Percentiles rank a stretch among this genome's conserved stretches.
Conservation (phyloP, 2,888 invertebrate genomes). For the Plagodis dolabraria region DNA sequence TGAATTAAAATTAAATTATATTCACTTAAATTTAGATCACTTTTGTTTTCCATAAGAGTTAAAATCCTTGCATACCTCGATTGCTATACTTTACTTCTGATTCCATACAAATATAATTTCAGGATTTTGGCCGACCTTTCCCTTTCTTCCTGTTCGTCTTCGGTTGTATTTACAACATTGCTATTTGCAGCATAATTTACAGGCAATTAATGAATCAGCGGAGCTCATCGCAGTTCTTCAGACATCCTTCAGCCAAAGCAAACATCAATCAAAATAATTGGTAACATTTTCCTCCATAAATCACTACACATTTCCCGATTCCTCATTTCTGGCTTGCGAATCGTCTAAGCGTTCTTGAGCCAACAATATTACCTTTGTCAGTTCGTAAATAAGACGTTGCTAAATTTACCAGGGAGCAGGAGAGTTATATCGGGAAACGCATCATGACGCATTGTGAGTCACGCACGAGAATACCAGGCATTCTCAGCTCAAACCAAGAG, state of each 20-base stretch:
- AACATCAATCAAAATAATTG: not conserved
- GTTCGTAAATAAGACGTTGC: constrained; percentile 36
- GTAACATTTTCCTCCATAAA: constrained; percentile 14
- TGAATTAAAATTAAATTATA: too few relatives aligned
- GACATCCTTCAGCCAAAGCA: not conserved
- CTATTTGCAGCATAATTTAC: too few relatives aligned
- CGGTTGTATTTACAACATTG: too few relatives aligned
- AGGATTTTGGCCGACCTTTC: too few relatives aligned
- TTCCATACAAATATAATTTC: too few relatives aligned
- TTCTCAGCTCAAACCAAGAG: constrained; percentile 10
- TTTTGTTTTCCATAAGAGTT: too few relatives aligned
- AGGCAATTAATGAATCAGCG: too few relatives aligned
- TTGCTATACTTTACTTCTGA: too few relatives aligned
- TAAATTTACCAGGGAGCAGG: constrained; percentile 30
- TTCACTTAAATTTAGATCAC: too few relatives aligned
- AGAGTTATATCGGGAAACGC: constrained; percentile 27
- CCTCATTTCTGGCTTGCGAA: constrained; percentile 16
- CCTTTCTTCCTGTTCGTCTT: too few relatives aligned
- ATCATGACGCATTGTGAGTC: constrained; percentile 41
- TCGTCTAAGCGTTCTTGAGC: constrained; percentile 29
- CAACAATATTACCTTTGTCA: constrained; percentile 35
- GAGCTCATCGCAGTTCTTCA: too few relatives aligned
- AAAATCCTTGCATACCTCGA: too few relatives aligned
- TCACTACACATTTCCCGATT: constrained; percentile 4
- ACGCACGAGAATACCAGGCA: constrained; percentile 34